Percentiles rank a stretch among this genome's conserved stretches.
Conservation (phyloP, 2,113 vertebrate species). For the Nothocercus julius region DNA sequence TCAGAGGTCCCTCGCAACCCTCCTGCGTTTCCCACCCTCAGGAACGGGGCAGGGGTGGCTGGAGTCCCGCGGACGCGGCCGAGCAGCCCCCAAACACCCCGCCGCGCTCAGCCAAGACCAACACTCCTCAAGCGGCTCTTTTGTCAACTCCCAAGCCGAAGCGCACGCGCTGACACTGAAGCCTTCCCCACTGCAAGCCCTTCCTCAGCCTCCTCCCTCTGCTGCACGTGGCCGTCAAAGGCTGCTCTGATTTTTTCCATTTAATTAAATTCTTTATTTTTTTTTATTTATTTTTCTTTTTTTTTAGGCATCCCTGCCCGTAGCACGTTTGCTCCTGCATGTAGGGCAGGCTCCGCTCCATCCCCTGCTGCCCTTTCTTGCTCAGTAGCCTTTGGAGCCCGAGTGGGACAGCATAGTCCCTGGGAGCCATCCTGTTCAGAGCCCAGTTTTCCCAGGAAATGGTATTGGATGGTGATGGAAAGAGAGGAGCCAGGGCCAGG, state of each 20-base stretch:
- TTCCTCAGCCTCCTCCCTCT: not conserved
- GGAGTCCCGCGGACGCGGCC: rapidly evolving
- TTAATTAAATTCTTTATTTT: not conserved
- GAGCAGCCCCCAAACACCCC: not conserved
- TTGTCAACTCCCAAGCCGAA: not conserved
- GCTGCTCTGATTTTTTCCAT: not conserved
- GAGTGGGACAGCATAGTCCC: not conserved
- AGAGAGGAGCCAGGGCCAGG: not conserved
- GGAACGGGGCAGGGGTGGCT: not conserved
- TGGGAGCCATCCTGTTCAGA: not conserved
- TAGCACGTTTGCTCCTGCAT: not conserved
- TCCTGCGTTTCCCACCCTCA: not conserved
- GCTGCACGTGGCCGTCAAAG: not conserved
- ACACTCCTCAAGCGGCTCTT: not conserved
- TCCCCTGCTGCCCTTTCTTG: not conserved
- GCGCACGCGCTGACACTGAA: not conserved
- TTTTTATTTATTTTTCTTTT: too few relatives aligned
- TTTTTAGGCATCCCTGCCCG: not conserved
- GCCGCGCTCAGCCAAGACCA: not conserved
- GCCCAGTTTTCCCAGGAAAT: not conserved
- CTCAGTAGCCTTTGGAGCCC: not conserved
- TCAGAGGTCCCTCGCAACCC: too few relatives aligned
- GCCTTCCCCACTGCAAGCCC: not conserved
- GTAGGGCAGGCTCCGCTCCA: slow-evolving; percentile 19
- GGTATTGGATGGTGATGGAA: not conserved